Percentiles rank a stretch among this genome's conserved stretches.
Evolutionary conservation across 30 jellyfish, hydroid and myxozoan species (phyloP).

Genomic region (Hydractinia symbiolongicarpus): DNA sequence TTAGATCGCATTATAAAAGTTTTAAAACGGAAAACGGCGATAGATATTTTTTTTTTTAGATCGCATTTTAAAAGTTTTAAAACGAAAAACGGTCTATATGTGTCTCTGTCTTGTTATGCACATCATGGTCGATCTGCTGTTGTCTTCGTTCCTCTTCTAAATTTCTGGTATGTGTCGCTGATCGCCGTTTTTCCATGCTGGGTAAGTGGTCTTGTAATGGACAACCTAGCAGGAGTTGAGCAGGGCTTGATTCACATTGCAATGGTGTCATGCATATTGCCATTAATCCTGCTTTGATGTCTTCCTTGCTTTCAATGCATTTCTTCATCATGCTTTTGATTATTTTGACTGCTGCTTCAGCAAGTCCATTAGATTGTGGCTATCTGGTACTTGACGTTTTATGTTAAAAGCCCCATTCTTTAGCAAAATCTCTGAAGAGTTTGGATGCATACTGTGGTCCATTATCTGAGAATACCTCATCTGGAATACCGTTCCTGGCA

Average conservation of each 20-base stretch:
- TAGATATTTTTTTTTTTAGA: too few species aligned
- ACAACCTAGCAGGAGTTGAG: constrained; percentile 22
- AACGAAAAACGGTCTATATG: too few species aligned
- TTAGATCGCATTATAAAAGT: too few species aligned
- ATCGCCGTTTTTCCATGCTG: not conserved
- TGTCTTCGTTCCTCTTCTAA: too few species aligned
- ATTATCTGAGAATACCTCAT: constrained; percentile 39
- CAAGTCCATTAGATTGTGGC: constrained; percentile 40
- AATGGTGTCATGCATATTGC: constrained; percentile 24
- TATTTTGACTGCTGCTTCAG: constrained; percentile 25
- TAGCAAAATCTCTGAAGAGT: not conserved
- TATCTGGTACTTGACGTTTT: constrained; percentile 32
- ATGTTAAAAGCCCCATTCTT: constrained; percentile 26
- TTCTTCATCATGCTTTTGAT: constrained; percentile 20
- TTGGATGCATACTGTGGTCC: not conserved
- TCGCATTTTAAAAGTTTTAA: too few species aligned
- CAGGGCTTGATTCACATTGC: constrained; percentile 27
- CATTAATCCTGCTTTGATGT: not conserved
- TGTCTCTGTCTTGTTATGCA: too few species aligned
- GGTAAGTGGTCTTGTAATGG: constrained; percentile 19
- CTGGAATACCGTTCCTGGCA: constrained; percentile 35
- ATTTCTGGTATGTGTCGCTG: too few species aligned
- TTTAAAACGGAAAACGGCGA: too few species aligned
- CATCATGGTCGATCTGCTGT: too few species aligned
- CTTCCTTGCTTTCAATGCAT: not conserved